A percentile compares a stretch with the other conserved stretches of the same genome.
Evolutionary conservation across 2,797 vertebrate genomes (phyloP).

Genomic region (Onychomys leucogaster): DNA sequence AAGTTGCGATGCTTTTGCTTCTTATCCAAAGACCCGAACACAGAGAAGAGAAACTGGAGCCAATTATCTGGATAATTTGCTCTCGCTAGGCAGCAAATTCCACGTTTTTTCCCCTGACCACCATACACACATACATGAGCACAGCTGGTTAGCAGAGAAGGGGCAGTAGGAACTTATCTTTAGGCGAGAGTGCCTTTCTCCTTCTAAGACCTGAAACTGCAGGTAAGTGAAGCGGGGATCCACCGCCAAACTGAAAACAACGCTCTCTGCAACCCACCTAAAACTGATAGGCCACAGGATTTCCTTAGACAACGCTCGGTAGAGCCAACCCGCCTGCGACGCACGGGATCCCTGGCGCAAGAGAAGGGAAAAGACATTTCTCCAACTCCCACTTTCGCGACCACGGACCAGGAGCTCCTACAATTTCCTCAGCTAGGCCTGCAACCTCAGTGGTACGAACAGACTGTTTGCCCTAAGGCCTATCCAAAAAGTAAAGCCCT

Average conservation of each 20-base stretch:
- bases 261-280: not conserved
- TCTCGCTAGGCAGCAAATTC: conserved; percentile 77
- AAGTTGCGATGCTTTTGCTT: conserved; percentile 26
- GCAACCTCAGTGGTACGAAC: not conserved
- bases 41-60: conserved; percentile 65
- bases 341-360: not conserved
- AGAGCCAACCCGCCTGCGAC: conserved; percentile 66
- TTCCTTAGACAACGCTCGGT: not conserved
- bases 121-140: conserved; percentile 36
- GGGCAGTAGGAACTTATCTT: not conserved
- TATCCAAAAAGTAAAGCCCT: not conserved
- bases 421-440: not conserved
- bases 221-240: not conserved
- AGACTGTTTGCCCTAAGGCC: not conserved
- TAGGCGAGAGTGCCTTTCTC: conserved; percentile 3
- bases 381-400: rapidly evolving
- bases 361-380: not conserved
- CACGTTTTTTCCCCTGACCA: conserved; percentile 34
- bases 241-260: conserved; percentile 13
- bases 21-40: conserved; percentile 51
- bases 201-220: not conserved
- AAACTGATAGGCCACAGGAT: conserved; percentile 8
- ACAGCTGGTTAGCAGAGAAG: conserved; percentile 23
- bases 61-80: conserved; percentile 80
- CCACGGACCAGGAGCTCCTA: not conserved